Percentiles rank a stretch among this genome's conserved stretches.
Evolutionary conservation across 1,140 invertebrate species (phyloP).

Genomic region (Daktulosphaira vitifoliae): DNA sequence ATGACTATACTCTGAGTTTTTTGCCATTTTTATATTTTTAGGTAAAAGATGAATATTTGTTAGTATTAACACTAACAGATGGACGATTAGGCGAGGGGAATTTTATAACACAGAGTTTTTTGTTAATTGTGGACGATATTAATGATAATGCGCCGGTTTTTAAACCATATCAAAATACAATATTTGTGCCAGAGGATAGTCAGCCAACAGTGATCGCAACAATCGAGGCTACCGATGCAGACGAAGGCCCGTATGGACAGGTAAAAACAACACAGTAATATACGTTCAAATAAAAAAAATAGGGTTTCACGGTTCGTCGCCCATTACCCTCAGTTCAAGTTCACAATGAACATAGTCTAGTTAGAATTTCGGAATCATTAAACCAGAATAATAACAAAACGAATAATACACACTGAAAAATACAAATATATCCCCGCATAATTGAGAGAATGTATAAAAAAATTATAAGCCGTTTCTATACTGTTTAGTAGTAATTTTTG

Average conservation of each 20-base stretch:
- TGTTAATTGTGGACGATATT: slow-evolving; percentile 80
- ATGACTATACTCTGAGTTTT: too few relatives aligned
- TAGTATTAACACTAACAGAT: slow-evolving; percentile 82
- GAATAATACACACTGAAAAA: too few relatives aligned
- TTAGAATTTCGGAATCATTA: too few relatives aligned
- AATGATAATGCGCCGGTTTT: slow-evolving; percentile 87
- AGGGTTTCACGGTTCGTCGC: slow-evolving; percentile 20
- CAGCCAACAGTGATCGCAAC: slow-evolving; percentile 62
- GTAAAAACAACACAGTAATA: slow-evolving; percentile 47
- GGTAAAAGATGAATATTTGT: slow-evolving; percentile 74
- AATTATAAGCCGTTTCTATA: too few relatives aligned
- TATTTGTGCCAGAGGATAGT: slow-evolving; percentile 70
- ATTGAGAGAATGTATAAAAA: too few relatives aligned
- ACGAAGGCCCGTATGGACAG: slow-evolving; percentile 86
- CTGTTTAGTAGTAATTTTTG: too few relatives aligned
- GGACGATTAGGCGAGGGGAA: slow-evolving; percentile 76
- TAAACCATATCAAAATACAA: slow-evolving; percentile 69
- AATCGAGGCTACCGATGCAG: slow-evolving; percentile 76
- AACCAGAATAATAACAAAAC: too few relatives aligned
- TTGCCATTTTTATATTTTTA: too few relatives aligned
- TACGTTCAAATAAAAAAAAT: slow-evolving; percentile 7
- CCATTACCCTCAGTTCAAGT: slow-evolving; percentile 25
- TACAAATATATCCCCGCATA: too few relatives aligned
- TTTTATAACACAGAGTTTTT: slow-evolving; percentile 80
- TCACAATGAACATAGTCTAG: too few relatives aligned